Percentiles rank a stretch among this genome's conserved stretches.
These are phyloP conservation scores for Tetranychus truncatus DNA, from an alignment of 2,888 invertebrate species.

Conservation along the genomic window DNA sequence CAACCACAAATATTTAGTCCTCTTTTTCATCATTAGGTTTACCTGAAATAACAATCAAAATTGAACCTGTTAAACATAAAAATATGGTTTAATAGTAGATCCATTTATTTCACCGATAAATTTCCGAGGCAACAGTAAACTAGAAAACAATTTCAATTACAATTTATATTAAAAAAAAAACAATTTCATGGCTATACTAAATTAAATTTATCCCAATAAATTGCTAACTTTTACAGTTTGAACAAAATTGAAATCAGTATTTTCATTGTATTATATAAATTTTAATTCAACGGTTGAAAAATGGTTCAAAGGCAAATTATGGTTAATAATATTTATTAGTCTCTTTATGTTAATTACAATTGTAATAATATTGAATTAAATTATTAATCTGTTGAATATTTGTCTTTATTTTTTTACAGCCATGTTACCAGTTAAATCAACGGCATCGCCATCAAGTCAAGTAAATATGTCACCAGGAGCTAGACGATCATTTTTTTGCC, in stretches of 20 bases:
- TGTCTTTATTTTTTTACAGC: slow-evolving; percentile 39
- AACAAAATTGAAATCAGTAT: too few species aligned
- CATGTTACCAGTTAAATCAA: slow-evolving; percentile 73
- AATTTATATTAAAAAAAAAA: too few species aligned
- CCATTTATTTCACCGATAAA: not conserved
- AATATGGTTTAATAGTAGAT: not conserved
- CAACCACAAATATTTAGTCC: not conserved
- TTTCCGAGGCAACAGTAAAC: not conserved
- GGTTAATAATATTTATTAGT: too few species aligned
- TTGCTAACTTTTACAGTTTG: too few species aligned
- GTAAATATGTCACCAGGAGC: slow-evolving; percentile 46
- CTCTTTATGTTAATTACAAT: too few species aligned
- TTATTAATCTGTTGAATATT: not conserved
- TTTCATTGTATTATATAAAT: too few species aligned
- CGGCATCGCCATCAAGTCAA: slow-evolving; percentile 46
- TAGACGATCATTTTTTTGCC: slow-evolving; percentile 74
- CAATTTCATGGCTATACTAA: too few species aligned
- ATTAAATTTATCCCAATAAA: too few species aligned
- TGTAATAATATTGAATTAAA: not conserved
- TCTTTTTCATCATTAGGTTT: not conserved
- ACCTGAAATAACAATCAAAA: not conserved
- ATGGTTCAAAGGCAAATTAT: too few species aligned
- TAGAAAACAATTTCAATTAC: not conserved
- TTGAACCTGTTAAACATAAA: not conserved
- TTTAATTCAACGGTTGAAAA: too few species aligned